Base-by-base conservation (phyloP, 2,888 invertebrate species). In the Plagiodera versicolora region DNA sequence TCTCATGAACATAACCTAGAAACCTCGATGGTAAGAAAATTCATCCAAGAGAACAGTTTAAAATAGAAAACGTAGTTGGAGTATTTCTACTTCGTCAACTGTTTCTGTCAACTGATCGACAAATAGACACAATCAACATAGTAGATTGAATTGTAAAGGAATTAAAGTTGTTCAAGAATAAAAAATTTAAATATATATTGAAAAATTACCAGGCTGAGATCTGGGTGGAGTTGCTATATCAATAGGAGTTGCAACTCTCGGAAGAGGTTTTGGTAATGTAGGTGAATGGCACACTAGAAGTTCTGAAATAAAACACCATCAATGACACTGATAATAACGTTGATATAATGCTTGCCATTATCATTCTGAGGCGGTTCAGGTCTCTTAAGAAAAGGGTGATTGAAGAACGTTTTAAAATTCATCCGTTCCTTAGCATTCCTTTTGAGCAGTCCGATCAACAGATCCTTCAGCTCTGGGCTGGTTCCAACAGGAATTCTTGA, bases 351-450 rank as follows among this genome's bases (percentile, higher is more conserved):
- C 24, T 24, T 6, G 6, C 24, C 24, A 6, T 24, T 75, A 76
- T 80, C 83, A 74, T 77, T 81, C 75, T 77, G 18, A 75, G 73
- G 83, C 70, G 79, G 82, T 78, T 78, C 86, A 72, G 77, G 86
- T 79, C 90, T 86, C 77, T 90, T 89, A 68, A 93, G 83, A 83
- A 98, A 99, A 50, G 91, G 87, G 82, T 99, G 98, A 78, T 87
- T 89, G 84, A 98, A 98, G 83, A 99, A 98, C 65, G 89, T 89
- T 75, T 96, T 95, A 81, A 98, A 99, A 64, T 94, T 91, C 86
- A 99, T 95, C 69, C 99, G 86, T 79, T 99, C 98, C 76, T 90
- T 89, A 50, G 98, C 91, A 81, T 94, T 97, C 67, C 98, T 87
- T 70, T 95, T 91, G 71, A 99, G 83, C 63, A 99, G 84, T 48